These are phyloP conservation scores for Trilocha varians DNA, from an alignment of 2,888 invertebrate species.

Conservation along the genomic window DNA sequence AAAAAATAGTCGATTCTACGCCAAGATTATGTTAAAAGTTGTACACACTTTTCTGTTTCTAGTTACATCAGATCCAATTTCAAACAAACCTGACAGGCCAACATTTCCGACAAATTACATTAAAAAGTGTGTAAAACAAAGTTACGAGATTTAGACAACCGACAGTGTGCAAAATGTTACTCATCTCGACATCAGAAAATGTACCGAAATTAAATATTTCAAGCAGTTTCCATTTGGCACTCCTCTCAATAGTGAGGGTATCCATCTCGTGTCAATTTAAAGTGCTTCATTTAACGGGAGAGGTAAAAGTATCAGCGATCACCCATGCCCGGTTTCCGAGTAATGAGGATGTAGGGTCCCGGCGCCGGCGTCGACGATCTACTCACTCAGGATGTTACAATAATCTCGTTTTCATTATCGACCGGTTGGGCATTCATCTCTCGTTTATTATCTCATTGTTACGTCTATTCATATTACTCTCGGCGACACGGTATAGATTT, in stretches of 20 bases:
- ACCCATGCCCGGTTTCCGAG: constrained; percentile 20
- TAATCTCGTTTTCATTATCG: constrained; percentile 25
- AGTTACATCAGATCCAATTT: neutral
- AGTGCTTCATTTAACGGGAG: neutral
- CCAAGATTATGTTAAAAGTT: neutral
- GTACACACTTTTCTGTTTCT: neutral
- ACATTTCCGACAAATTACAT: constrained; percentile 10
- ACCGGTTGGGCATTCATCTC: constrained; percentile 1
- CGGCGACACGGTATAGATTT: no score
- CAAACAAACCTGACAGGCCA: constrained; percentile 2
- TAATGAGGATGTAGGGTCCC: constrained; percentile 67
- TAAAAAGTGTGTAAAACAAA: constrained; percentile 10
- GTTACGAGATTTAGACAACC: neutral
- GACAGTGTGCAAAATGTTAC: constrained; percentile 11
- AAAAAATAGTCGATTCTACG: constrained; percentile 6
- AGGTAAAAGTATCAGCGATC: constrained; percentile 2
- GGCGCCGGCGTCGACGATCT: constrained; percentile 38
- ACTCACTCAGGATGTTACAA: constrained; percentile 53
- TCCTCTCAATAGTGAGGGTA: neutral
- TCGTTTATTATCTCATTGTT: neutral
- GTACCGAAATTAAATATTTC: constrained; percentile 2
- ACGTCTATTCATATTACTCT: neutral
- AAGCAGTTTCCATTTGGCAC: constrained; percentile 3
- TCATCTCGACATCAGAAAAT: constrained; percentile 10
- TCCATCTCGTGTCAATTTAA: neutral